Conservation (phyloP, 2,797 vertebrate species). For the Sternotherus odoratus region DNA sequence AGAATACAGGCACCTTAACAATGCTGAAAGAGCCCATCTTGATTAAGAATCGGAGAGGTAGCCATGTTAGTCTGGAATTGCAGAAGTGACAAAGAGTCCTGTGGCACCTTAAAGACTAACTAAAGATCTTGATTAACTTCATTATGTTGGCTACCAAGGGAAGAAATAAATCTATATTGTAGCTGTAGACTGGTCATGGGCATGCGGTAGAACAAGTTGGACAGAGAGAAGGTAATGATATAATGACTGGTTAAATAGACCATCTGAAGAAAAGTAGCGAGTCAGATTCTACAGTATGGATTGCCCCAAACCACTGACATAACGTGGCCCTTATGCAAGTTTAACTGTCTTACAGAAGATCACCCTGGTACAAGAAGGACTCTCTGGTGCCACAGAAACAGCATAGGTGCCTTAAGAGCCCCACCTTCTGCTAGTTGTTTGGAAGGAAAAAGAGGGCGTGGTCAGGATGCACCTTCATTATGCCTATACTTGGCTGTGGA, state of each 20-base stretch:
- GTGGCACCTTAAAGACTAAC: too few species aligned
- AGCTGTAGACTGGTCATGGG: neutral
- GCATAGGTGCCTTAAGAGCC: neutral
- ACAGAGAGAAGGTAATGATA: neutral
- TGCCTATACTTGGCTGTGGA: accelerated
- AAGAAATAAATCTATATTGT: neutral
- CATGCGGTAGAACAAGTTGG: neutral
- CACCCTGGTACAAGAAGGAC: neutral
- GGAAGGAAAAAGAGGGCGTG: neutral
- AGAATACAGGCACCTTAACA: neutral
- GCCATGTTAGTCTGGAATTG: too few species aligned
- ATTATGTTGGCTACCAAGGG: neutral
- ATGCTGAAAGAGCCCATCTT: neutral
- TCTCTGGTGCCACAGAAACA: neutral
- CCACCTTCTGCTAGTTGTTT: neutral
- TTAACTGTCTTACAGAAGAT: neutral
- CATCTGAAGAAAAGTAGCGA: neutral
- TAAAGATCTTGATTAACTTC: neutral
- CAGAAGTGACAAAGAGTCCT: too few species aligned
- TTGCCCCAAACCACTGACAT: neutral
- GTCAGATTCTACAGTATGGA: neutral
- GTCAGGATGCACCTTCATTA: neutral
- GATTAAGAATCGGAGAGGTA: too few species aligned
- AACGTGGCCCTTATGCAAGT: neutral
- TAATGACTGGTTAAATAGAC: neutral